Evolutionary conservation across 2,888 invertebrate species (phyloP), one percentile per base, ranked within the genome.

Genomic region (Hipparchia semele): DNA sequence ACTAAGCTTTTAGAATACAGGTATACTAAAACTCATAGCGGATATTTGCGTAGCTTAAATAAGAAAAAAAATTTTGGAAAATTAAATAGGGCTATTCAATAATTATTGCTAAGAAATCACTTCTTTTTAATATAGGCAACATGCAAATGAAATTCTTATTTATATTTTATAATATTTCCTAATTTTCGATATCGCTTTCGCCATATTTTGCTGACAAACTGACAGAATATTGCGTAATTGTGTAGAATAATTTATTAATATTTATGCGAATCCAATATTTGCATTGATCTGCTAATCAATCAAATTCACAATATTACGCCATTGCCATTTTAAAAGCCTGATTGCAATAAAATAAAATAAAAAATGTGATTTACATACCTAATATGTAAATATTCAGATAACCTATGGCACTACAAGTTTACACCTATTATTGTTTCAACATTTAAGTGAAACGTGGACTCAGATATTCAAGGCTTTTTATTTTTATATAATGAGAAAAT

Each of bases 251-350:
- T 65, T 65, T 66, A 66, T 23, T 53, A 54, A 54, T 49, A 12
- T 54, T 9, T 10, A 39, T 54, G 39, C 54, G 12, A 66, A 66
- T 39, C 12, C 53, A 56, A 12, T 66, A 12, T 66, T 45, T 54
- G 66, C 53, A 33, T 54, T 45, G 39, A 66, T 53, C 53, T 12
- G 7, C 61, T 61, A 61, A 61, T 61, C 61, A 12, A 61, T 61
- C 61, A 61, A 61, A 61, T 7, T 61, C 45, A n/a, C 45, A 45
- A 45, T n/a, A 61, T 61, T 61, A 61, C 61, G 61, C 45, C 61
- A 61, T 61, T 45, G 45, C 61, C 45, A n/a, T 12, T 45, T 12
- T 61, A 61, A 61, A 45, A 46, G 39, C 61, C 45, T 7, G 61
- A 45, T 45, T 61, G 45, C 5, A 45, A 39, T 46, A 45, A 61